phyloP scores from a whole-genome alignment of 2,888 invertebrate genomes.

The Hedya salicella region DNA sequence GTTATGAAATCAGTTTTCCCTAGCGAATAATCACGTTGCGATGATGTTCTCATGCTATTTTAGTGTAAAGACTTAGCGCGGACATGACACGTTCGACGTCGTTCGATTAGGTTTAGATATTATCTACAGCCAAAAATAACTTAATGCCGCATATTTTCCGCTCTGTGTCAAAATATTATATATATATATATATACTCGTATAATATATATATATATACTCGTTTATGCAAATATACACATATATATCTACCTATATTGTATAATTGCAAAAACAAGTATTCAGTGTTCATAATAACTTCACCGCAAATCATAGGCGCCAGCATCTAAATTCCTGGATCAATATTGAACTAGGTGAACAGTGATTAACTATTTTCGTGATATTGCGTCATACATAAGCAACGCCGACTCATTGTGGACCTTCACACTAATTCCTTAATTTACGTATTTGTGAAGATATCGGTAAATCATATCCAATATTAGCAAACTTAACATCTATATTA shows the following conservation, averaged over 20 bases:
- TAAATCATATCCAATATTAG: too few relatives aligned
- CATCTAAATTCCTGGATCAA: constrained; percentile 15
- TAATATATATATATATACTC: too few relatives aligned
- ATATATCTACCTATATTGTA: too few relatives aligned
- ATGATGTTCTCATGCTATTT: neutral
- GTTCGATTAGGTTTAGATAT: constrained; percentile 4
- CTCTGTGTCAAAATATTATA: neutral
- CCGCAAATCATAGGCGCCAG: too few relatives aligned
- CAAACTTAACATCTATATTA: too few relatives aligned
- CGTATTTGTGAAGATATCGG: neutral
- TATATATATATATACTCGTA: too few relatives aligned
- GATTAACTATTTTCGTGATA: constrained; percentile 19
- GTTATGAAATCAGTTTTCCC: constrained; percentile 9
- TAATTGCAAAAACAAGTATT: too few relatives aligned
- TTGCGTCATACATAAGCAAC: constrained; percentile 15
- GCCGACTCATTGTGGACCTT: constrained; percentile 1
- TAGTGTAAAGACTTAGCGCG: neutral
- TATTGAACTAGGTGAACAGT: constrained; percentile 19
- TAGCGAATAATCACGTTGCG: neutral
- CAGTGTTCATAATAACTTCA: too few relatives aligned
- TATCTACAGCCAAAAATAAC: constrained; percentile 10
- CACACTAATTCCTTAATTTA: neutral
- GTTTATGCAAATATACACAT: too few relatives aligned
- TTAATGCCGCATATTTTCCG: constrained; percentile 3
- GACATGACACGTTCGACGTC: neutral